phyloP scores from a whole-genome alignment of 2,113 vertebrate species.

The Lophochroa leadbeateri region DNA sequence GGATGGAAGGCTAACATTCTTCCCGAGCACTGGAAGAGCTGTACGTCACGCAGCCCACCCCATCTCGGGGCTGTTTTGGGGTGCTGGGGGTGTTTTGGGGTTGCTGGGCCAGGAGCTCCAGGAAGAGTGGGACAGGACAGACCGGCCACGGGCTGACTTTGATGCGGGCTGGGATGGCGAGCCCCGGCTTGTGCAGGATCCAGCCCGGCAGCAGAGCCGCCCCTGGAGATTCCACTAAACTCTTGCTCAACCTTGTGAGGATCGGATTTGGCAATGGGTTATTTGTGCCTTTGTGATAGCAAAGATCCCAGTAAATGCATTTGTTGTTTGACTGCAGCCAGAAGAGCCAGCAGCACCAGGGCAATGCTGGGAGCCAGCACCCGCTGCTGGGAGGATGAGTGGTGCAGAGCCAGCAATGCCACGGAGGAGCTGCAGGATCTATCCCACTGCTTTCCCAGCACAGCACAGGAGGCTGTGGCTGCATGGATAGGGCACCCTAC shows the following conservation, averaged over 20 bases:
- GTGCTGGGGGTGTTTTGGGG: background rate
- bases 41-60: rapidly evolving
- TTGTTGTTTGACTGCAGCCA: background rate
- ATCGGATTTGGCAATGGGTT: background rate
- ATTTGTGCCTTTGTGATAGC: background rate
- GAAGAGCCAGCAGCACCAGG: background rate
- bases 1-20: background rate
- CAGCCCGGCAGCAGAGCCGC: background rate
- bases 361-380: background rate
- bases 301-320: background rate
- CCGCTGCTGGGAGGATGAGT: background rate
- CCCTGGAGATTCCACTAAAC: background rate
- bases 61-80: background rate
- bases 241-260: constrained; percentile 1
- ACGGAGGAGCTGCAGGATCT: rapidly evolving
- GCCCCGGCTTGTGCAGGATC: constrained; percentile 13
- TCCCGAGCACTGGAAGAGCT: background rate
- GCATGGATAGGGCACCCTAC: background rate
- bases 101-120: background rate
- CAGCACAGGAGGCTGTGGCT: background rate
- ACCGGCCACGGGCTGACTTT: background rate
- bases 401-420: background rate
- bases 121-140: background rate
- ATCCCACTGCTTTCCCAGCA: background rate
- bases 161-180: background rate